phyloP scores from a whole-genome alignment of 2,113 vertebrate genomes.

The Argyrosomus japonicus region DNA sequence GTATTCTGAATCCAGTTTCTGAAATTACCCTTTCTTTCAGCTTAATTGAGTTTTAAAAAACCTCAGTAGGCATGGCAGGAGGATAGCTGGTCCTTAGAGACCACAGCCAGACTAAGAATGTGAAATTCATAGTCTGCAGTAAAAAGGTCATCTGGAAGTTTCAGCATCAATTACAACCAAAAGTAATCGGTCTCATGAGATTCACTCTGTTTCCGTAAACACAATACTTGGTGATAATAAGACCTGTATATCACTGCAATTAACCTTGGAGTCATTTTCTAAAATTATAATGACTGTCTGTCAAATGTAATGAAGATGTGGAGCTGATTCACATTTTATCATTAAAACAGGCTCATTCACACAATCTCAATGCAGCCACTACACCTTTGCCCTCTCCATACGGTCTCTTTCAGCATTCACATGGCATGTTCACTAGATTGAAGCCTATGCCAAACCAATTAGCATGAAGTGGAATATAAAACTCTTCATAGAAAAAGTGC shows the following conservation, averaged over 20 bases:
- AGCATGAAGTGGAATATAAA: conserved; percentile 19
- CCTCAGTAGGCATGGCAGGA: conserved; percentile 34
- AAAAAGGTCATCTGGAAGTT: conserved; percentile 73
- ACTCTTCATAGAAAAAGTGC: not conserved
- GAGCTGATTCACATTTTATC: conserved; percentile 42
- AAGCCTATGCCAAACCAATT: conserved; percentile 18
- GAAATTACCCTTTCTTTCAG: conserved; percentile 43
- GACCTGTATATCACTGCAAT: conserved; percentile 55
- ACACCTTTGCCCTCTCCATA: conserved; percentile 42
- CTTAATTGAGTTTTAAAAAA: conserved; percentile 71
- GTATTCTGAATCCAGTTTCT: conserved; percentile 34
- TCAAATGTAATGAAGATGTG: conserved; percentile 56
- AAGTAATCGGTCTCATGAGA: conserved; percentile 49
- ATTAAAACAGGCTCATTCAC: conserved; percentile 49
- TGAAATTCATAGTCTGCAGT: conserved; percentile 61
- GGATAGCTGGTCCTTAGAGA: conserved; percentile 55
- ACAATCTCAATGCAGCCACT: not conserved
- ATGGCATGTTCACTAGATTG: not conserved
- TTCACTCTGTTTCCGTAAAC: conserved; percentile 56
- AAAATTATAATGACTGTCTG: conserved; percentile 68
- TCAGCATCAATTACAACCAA: conserved; percentile 67
- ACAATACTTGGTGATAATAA: conserved; percentile 47
- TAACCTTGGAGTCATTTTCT: conserved; percentile 53
- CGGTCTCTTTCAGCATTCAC: conserved; percentile 22
- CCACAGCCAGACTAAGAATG: conserved; percentile 39